Conservation (phyloP, 2,113 vertebrate species). For the Hiodon alosoides region DNA sequence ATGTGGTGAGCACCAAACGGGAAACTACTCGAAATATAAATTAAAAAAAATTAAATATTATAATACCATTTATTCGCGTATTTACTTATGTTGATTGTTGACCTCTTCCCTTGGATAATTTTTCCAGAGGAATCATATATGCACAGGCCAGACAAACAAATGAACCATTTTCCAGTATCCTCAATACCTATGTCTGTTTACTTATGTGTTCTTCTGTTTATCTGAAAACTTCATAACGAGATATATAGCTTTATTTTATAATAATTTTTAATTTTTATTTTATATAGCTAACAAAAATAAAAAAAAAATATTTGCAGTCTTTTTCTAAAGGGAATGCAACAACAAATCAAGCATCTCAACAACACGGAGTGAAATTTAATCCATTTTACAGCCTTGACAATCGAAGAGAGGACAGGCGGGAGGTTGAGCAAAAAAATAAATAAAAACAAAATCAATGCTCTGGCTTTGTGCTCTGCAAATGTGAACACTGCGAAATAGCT, state of each 20-base stretch:
- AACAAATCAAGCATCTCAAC: constrained; percentile 57
- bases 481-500: constrained; percentile 67
- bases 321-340: constrained; percentile 52
- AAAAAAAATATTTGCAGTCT: constrained; percentile 53
- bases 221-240: neutral
- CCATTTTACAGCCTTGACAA: constrained; percentile 66
- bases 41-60: no score
- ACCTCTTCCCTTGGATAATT: no score
- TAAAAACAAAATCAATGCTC: constrained; percentile 70
- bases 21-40: no score
- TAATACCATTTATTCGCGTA: no score
- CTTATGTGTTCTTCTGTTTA: neutral
- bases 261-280: no score
- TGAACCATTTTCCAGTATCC: no score
- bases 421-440: constrained; percentile 39
- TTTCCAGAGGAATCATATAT: no score
- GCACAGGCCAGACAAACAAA: no score
- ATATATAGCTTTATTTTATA: no score
- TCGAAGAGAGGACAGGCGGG: constrained; percentile 59
- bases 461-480: constrained; percentile 68
- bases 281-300: constrained; percentile 20
- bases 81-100: no score
- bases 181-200: neutral
- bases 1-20: neutral
- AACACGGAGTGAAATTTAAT: constrained; percentile 72